phyloP scores from a whole-genome alignment of 2,113 vertebrate species.

The Erpornis zantholeuca region DNA sequence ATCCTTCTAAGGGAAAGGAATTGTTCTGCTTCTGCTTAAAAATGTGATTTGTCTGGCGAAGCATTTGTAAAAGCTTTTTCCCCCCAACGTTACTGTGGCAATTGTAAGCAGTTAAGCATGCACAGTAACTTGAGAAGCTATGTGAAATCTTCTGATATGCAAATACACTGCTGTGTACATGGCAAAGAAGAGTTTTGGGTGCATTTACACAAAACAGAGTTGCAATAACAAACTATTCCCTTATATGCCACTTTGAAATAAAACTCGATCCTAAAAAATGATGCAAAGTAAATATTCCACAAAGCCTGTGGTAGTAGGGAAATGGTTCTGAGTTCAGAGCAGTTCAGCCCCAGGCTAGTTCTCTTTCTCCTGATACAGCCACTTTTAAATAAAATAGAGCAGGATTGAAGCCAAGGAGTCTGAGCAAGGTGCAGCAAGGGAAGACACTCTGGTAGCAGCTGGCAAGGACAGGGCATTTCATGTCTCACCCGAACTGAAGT shows the following conservation, averaged over 20 bases:
- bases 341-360: background rate
- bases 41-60: slow-evolving; percentile 14
- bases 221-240: background rate
- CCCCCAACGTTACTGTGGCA: background rate
- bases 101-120: slow-evolving; percentile 16
- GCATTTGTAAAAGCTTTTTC: slow-evolving; percentile 16
- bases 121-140: slow-evolving; percentile 20
- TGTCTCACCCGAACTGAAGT: accelerated
- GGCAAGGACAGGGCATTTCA: background rate
- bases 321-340: background rate
- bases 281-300: background rate
- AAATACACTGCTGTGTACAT: slow-evolving; percentile 27
- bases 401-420: background rate
- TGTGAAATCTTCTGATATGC: slow-evolving; percentile 54
- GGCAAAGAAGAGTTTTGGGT: background rate
- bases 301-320: background rate
- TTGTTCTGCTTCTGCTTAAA: slow-evolving; percentile 43
- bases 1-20: slow-evolving; percentile 38
- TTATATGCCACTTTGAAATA: background rate
- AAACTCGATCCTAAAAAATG: background rate
- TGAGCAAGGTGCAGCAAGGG: background rate
- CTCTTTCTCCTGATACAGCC: background rate
- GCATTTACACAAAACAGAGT: background rate
- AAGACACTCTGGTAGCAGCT: background rate
- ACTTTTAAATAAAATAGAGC: background rate